phyloP scores from a whole-genome alignment of 2,113 vertebrate genomes.

The Collichthys lucidus region DNA sequence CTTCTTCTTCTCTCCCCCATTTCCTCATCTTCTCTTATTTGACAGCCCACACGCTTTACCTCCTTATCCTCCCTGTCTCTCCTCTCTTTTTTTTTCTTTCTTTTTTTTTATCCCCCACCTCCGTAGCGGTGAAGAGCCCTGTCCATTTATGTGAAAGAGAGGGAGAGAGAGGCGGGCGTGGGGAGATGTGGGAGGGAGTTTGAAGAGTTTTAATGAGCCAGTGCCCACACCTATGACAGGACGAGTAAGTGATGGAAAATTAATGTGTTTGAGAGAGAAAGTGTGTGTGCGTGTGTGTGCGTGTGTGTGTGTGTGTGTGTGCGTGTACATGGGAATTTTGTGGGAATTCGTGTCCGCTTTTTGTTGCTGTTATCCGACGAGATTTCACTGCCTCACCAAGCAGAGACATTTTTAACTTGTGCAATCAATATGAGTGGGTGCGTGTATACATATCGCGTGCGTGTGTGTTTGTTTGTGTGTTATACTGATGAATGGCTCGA shows the following conservation, averaged over 20 bases:
- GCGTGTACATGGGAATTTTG: conserved; percentile 8
- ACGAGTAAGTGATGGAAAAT: conserved; percentile 64
- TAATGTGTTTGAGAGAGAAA: conserved; percentile 43
- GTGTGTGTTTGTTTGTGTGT: conserved; percentile 54
- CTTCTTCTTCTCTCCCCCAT: not conserved
- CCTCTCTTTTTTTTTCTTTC: not conserved
- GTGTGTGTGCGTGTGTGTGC: conserved; percentile 7
- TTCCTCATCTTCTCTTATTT: conserved; percentile 35
- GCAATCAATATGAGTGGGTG: conserved; percentile 63
- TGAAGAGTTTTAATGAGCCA: conserved; percentile 76
- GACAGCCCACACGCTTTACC: conserved; percentile 48
- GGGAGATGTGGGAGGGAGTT: conserved; percentile 61
- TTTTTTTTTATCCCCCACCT: conserved; percentile 34
- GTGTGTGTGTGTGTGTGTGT: not conserved
- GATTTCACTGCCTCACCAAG: conserved; percentile 48
- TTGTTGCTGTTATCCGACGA: conserved; percentile 32
- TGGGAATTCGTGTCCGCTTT: conserved; percentile 18
- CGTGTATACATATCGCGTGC: conserved; percentile 35
- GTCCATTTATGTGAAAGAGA: conserved; percentile 46
- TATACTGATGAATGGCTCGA: conserved; percentile 69
- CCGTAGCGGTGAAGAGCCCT: conserved; percentile 23
- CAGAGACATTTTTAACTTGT: conserved; percentile 64
- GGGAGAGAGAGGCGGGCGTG: not conserved
- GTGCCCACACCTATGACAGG: conserved; percentile 64
- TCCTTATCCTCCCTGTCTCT: conserved; percentile 33